These are phyloP conservation scores for Hapalemur alaotrensis DNA, from an alignment of 2,797 vertebrate genomes.

Conservation along the genomic window DNA sequence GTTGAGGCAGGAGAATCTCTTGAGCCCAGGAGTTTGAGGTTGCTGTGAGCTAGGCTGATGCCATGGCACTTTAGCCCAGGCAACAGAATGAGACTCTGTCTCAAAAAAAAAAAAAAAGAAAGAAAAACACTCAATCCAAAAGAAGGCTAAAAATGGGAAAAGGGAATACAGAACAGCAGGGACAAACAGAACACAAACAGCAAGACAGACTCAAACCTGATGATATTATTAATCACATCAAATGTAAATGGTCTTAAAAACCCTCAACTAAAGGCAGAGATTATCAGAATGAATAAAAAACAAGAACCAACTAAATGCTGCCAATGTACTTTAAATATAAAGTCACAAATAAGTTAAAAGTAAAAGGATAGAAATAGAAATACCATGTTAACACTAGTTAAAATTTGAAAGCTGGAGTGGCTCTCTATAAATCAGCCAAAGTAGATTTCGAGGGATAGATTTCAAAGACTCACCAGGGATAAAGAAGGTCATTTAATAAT, in stretches of 20 bases:
- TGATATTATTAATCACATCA: neutral
- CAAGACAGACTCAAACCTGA: neutral
- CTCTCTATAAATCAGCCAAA: neutral
- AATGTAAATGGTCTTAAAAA: neutral
- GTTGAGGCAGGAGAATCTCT: too few relatives aligned
- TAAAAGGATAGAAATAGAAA: neutral
- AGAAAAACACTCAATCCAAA: neutral
- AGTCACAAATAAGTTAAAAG: neutral
- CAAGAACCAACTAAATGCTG: neutral
- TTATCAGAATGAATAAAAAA: neutral
- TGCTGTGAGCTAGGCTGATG: too few relatives aligned
- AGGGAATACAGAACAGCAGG: neutral
- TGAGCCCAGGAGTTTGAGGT: too few relatives aligned
- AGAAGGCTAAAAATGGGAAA: neutral
- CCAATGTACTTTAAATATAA: neutral
- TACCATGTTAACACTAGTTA: neutral
- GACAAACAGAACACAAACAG: constrained; percentile 7
- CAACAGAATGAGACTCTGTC: too few relatives aligned
- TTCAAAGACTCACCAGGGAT: neutral
- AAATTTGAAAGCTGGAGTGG: neutral
- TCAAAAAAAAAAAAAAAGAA: too few relatives aligned
- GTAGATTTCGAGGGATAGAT: neutral
- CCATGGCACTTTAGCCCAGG: too few relatives aligned
- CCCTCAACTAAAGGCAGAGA: neutral
- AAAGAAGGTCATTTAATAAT: neutral